phyloP scores from a whole-genome alignment of 1,140 invertebrate genomes.

The Pemphigus obesinymphae region DNA sequence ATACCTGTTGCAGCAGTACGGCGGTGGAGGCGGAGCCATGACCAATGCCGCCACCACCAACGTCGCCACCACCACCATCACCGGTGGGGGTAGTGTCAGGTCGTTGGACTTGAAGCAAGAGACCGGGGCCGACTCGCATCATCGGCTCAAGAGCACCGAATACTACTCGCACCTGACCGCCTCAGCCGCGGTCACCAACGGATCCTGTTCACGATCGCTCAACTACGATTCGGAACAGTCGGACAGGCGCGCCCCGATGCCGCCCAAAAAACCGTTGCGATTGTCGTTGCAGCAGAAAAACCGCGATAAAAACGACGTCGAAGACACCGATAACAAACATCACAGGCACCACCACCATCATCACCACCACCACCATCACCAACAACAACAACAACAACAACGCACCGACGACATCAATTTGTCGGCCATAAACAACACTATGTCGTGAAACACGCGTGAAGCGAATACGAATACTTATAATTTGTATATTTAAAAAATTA shows the following conservation, averaged over 20 bases:
- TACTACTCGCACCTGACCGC: conserved; percentile 21
- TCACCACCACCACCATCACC: background rate
- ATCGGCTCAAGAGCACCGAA: conserved; percentile 9
- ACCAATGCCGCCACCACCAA: no score
- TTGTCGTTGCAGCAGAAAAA: conserved; percentile 66
- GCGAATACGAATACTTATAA: background rate
- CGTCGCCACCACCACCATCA: no score
- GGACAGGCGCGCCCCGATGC: conserved; percentile 57
- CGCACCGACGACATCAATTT: background rate
- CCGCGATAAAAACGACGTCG: background rate
- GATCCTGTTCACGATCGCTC: background rate
- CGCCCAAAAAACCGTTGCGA: conserved; percentile 76
- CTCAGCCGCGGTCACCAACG: background rate
- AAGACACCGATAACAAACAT: background rate
- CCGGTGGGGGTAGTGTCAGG: background rate
- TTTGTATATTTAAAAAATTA: background rate
- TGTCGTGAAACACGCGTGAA: background rate
- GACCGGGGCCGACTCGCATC: background rate
- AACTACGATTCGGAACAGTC: conserved; percentile 41
- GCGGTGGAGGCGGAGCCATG: background rate
- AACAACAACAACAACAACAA: background rate
- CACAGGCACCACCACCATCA: background rate
- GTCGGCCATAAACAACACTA: conserved; percentile 25
- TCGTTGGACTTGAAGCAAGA: conserved; percentile 11
- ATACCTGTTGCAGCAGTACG: background rate